phyloP scores from a whole-genome alignment of 2,113 vertebrate genomes.

The Castor canadensis region DNA sequence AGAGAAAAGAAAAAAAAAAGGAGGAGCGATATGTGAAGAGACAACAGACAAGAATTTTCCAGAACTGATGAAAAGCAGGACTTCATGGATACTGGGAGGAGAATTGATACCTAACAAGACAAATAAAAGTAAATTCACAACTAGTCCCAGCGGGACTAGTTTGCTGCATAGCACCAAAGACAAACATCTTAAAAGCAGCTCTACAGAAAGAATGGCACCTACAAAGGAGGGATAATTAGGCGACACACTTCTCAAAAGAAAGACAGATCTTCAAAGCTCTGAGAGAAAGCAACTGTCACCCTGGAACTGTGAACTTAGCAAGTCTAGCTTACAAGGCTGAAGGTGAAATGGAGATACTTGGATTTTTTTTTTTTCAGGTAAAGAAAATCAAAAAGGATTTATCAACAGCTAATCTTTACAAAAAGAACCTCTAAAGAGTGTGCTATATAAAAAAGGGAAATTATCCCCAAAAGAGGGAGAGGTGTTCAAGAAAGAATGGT shows the following conservation, averaged over 20 bases:
- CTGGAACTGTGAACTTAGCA: background rate
- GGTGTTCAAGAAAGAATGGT: background rate
- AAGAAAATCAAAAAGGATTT: slow-evolving; percentile 19
- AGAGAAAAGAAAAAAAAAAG: background rate
- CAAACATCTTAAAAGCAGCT: slow-evolving; percentile 32
- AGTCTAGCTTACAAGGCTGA: slow-evolving; percentile 1
- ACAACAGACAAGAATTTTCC: background rate
- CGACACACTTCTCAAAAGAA: background rate
- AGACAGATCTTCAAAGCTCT: slow-evolving; percentile 27
- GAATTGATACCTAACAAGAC: background rate
- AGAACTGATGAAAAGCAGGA: slow-evolving; percentile 20
- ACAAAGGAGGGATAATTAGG: slow-evolving; percentile 21
- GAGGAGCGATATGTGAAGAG: background rate
- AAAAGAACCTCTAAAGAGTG: background rate
- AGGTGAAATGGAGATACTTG: background rate
- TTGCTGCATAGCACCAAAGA: background rate
- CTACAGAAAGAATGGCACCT: background rate
- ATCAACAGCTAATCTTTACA: background rate
- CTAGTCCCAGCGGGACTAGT: background rate
- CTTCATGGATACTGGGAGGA: background rate
- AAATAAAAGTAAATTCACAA: background rate
- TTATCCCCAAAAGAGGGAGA: background rate
- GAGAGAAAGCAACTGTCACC: background rate
- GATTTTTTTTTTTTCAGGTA: background rate
- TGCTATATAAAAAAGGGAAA: background rate